A percentile compares a stretch with the other conserved stretches of the same genome.
Evolutionary conservation across 2,113 vertebrate genomes (phyloP).

Genomic region (Rhegmatorhina hoffmannsi): DNA sequence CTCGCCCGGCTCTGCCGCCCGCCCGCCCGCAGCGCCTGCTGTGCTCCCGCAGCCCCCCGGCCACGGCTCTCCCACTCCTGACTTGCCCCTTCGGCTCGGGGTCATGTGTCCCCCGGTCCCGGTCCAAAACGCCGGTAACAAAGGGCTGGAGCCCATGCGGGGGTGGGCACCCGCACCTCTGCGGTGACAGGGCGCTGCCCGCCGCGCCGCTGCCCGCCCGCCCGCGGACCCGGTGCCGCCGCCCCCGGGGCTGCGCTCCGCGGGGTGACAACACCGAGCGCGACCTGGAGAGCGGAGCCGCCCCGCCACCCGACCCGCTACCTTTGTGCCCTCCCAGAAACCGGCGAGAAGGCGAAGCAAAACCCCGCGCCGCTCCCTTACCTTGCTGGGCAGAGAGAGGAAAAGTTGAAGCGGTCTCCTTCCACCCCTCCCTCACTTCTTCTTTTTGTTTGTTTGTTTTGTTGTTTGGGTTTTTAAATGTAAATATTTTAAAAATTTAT

Average conservation of each 20-base stretch:
- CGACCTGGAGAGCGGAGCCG: background rate
- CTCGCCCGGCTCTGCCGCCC: no score
- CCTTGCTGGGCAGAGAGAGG: constrained; percentile 11
- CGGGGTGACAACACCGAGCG: background rate
- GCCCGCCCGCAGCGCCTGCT: no score
- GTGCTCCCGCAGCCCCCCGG: no score
- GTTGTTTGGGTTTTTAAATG: no score
- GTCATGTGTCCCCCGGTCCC: background rate
- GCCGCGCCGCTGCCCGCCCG: no score
- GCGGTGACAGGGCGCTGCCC: no score
- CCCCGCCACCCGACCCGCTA: background rate
- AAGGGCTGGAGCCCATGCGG: background rate
- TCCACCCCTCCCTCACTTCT: background rate
- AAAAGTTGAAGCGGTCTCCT: background rate
- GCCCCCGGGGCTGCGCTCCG: no score
- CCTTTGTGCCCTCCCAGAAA: background rate
- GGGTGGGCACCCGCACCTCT: no score
- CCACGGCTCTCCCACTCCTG: no score
- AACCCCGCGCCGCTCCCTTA: constrained; percentile 21
- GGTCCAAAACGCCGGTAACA: background rate
- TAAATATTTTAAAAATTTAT: no score
- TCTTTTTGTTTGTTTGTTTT: no score
- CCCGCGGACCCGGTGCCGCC: no score
- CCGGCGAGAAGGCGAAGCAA: background rate
- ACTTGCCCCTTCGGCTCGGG: background rate